Evolutionary conservation across 53 echinoderm and acorn worm species (phyloP).

Genomic region (Stichopus horrens): DNA sequence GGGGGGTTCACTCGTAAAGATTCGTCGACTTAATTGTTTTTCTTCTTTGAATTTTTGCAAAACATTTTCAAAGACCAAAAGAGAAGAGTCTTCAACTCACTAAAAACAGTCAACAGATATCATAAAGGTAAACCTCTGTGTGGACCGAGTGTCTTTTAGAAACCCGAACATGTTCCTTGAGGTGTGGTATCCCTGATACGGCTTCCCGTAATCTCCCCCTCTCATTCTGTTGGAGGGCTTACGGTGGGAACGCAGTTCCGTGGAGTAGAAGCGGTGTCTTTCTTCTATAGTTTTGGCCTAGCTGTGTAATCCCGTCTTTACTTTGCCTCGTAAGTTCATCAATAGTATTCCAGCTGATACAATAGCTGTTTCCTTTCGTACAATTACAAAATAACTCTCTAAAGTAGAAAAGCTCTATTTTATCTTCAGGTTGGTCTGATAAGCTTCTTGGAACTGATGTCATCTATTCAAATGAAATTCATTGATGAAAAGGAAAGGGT

Average conservation of each 20-base stretch:
- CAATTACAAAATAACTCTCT: slow-evolving; percentile 13
- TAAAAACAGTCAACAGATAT: too few species aligned
- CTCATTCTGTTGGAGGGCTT: neutral
- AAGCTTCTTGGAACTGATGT: slow-evolving; percentile 30
- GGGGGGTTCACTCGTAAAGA: too few species aligned
- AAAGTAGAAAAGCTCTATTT: neutral
- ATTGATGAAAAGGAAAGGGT: slow-evolving; percentile 17
- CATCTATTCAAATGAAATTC: slow-evolving; percentile 11
- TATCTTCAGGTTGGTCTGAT: slow-evolving; percentile 14
- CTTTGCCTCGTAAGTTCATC: neutral
- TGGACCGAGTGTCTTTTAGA: neutral
- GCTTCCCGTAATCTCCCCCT: slow-evolving; percentile 19
- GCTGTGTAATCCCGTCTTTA: neutral
- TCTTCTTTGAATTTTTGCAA: too few species aligned
- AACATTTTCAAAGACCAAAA: too few species aligned
- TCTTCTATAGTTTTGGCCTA: neutral
- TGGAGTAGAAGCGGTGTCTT: neutral
- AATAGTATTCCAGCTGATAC: slow-evolving; percentile 14
- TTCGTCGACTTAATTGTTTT: too few species aligned
- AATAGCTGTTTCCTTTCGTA: slow-evolving; percentile 10
- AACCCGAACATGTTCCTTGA: slow-evolving; percentile 6
- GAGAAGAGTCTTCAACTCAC: too few species aligned
- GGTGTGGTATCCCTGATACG: slow-evolving; percentile 4
- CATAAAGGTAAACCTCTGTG: too few species aligned
- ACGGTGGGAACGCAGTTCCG: slow-evolving; percentile 9